A percentile compares a stretch with the other conserved stretches of the same genome.
Conservation (phyloP, 2,113 vertebrate species). For the Megaceryle torquata region DNA sequence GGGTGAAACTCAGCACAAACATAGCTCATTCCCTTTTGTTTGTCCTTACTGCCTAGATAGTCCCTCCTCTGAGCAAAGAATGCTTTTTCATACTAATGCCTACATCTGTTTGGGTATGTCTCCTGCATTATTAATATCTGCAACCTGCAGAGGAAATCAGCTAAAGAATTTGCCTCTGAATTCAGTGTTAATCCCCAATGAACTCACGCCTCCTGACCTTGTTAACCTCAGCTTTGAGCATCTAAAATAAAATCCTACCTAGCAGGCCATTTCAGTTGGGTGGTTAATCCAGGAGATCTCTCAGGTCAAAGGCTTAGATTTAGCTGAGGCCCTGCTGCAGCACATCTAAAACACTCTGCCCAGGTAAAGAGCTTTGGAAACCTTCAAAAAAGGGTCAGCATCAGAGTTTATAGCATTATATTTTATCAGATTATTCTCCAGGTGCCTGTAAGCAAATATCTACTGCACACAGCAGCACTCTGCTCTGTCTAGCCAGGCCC, state of each 20-base stretch:
- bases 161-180: not conserved
- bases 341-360: not conserved
- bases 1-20: not conserved
- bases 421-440: not conserved
- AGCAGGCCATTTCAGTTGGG: not conserved
- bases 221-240: not conserved
- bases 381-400: not conserved
- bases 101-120: not conserved
- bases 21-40: not conserved
- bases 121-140: not conserved
- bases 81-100: not conserved
- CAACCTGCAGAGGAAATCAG: not conserved
- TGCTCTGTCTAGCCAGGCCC: not conserved
- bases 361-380: conserved; percentile 17
- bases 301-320: conserved; percentile 33
- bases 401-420: not conserved
- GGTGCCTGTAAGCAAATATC: not conserved
- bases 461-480: not conserved
- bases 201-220: not conserved
- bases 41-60: not conserved
- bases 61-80: not conserved
- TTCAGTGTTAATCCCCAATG: not conserved
- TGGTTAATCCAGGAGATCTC: conserved; percentile 17
- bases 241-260: conserved; percentile 19
- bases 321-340: not conserved